Base-by-base conservation (phyloP, 2,888 invertebrate species). In the Oligia latruncula region DNA sequence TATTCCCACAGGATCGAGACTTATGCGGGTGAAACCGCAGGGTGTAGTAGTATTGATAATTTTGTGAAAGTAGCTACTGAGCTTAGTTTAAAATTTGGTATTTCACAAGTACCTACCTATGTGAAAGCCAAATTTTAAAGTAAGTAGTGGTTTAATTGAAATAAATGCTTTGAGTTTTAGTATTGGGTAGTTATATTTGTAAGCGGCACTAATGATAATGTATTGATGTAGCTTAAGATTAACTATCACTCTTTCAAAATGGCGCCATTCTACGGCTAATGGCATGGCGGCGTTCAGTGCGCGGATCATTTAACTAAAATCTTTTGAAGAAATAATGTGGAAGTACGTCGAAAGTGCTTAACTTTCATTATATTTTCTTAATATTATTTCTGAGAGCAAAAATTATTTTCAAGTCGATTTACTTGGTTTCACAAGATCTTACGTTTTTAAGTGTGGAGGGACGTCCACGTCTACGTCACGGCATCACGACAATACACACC, bases 261-360 rank as follows among this genome's bases (percentile, higher is more conserved):
- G 79, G 80, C 76, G 20, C 82, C 84, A 82, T 88, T 86, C 43
- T 81, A 64, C 58, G 20, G 71, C 71, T 88, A 88, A 88, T 88
- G 84, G 62, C 29, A 88, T 88, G 82, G 62, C 29, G 35, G 29
- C 64, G 49, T 52, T 81, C 66, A 71, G 70, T 43, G 80, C 73
- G 80, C 72, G 85, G 87, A 84, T 86, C 84, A 82, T 88, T 83
- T 78, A 84, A 88, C 80, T 83, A 80, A 85, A 83, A 88, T 88
- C 73, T 81, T 84, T 80, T 64, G 58, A 78, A 74, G 77, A 86
- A 81, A 81, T 81, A 82, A 80, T 86, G 74, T 84, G 58, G 0
- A 29, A 29, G 29, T 80, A 67, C 71, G 72, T 55, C n/a, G 58
- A 77, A 71, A 88, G 71, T 73, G 62, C 75, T 86, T 74, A 40